Evolutionary conservation across 2,888 invertebrate genomes (phyloP).

Genomic region (Nycteola revayana): DNA sequence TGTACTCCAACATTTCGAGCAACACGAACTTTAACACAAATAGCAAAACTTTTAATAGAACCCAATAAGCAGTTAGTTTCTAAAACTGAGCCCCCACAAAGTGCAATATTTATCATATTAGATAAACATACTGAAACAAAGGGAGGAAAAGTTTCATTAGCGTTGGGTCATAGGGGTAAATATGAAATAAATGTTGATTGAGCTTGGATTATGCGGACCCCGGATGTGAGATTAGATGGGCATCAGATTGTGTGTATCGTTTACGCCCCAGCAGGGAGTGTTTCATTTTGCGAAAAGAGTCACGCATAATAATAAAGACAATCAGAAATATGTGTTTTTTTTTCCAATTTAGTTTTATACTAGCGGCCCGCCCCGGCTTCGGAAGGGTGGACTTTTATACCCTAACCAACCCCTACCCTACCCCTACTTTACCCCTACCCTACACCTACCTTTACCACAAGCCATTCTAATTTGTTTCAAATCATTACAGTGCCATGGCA

Average conservation of each 20-base stretch:
- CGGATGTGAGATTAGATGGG: slow-evolving; percentile 33
- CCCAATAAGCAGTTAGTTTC: slow-evolving; percentile 22
- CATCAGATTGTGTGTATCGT: slow-evolving; percentile 23
- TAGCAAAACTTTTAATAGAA: slow-evolving; percentile 19
- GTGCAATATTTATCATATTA: slow-evolving; percentile 22
- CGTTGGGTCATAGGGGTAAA: slow-evolving; percentile 47
- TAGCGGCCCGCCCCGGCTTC: too few species aligned
- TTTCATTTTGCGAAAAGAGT: slow-evolving; percentile 33
- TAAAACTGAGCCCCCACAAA: slow-evolving; percentile 19
- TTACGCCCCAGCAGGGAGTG: slow-evolving; percentile 24
- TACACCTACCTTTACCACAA: too few species aligned
- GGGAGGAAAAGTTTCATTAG: slow-evolving; percentile 56
- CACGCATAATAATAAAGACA: too few species aligned
- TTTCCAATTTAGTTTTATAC: too few species aligned
- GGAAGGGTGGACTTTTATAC: too few species aligned
- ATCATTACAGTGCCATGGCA: too few species aligned
- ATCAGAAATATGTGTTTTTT: too few species aligned
- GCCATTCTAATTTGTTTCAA: too few species aligned
- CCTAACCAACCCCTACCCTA: too few species aligned
- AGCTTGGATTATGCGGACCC: slow-evolving; percentile 39
- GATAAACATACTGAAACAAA: slow-evolving; percentile 39
- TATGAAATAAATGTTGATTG: slow-evolving; percentile 59
- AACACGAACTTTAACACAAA: background rate
- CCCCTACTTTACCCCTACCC: too few species aligned
- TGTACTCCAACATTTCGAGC: too few species aligned